A percentile compares a stretch with the other conserved stretches of the same genome.
These are phyloP conservation scores for Channa maculata DNA, from an alignment of 2,113 vertebrate genomes.

Conservation along the genomic window DNA sequence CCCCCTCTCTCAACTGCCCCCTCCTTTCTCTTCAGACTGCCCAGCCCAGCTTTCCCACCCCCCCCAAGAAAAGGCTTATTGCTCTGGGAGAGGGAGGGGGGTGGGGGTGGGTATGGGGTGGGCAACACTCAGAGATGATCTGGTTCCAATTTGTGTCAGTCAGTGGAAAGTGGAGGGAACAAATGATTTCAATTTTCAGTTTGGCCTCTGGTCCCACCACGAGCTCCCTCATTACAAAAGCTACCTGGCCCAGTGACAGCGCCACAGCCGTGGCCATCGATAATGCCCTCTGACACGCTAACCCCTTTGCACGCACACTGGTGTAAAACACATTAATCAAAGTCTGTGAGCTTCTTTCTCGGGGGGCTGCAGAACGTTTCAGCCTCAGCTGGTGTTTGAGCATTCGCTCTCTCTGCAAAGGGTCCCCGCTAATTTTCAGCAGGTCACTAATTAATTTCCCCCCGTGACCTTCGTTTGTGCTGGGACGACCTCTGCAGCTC, in stretches of 20 bases:
- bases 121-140: conserved; percentile 72
- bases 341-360: conserved; percentile 40
- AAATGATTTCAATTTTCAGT: conserved; percentile 78
- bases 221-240: conserved; percentile 60
- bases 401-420: conserved; percentile 83
- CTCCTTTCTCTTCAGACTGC: conserved; percentile 65
- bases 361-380: conserved; percentile 26
- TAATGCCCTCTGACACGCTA: conserved; percentile 33
- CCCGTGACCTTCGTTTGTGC: conserved; percentile 83
- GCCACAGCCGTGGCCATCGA: conserved; percentile 38
- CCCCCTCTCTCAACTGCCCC: conserved; percentile 75
- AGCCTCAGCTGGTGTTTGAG: conserved; percentile 50
- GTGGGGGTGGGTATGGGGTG: not conserved
- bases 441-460: conserved; percentile 86
- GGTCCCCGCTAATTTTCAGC: conserved; percentile 82
- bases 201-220: conserved; percentile 63
- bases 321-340: conserved; percentile 66
- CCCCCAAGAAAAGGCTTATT: conserved; percentile 72
- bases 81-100: conserved; percentile 58
- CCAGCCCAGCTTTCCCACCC: conserved; percentile 71
- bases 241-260: conserved; percentile 55
- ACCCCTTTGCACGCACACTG: conserved; percentile 14
- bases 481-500: conserved; percentile 80
- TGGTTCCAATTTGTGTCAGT: conserved; percentile 84
- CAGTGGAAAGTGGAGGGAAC: conserved; percentile 71